Evolutionary conservation across 2,113 vertebrate species (phyloP).

Genomic region (Anhinga rufa): DNA sequence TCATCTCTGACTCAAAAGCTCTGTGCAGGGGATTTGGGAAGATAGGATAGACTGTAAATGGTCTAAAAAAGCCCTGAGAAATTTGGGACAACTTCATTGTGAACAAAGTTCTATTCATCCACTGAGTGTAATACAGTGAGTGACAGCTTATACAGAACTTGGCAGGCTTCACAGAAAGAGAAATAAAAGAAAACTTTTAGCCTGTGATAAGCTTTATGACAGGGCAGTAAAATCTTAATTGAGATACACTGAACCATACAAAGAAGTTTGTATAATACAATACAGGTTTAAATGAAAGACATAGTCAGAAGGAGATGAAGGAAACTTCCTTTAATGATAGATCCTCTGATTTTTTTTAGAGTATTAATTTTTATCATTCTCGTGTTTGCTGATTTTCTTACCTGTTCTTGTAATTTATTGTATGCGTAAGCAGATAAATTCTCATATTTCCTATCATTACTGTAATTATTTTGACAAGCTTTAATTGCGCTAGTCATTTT

Average conservation of each 20-base stretch:
- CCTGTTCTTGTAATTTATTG: background rate
- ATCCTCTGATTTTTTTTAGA: background rate
- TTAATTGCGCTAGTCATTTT: background rate
- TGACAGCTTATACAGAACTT: constrained; percentile 35
- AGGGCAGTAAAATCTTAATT: constrained; percentile 50
- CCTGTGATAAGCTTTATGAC: constrained; percentile 43
- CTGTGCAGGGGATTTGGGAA: constrained; percentile 23
- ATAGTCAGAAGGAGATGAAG: constrained; percentile 20
- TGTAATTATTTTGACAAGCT: constrained; percentile 31
- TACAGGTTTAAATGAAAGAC: constrained; percentile 28
- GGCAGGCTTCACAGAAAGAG: constrained; percentile 27
- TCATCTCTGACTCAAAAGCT: constrained; percentile 24
- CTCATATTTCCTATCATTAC: background rate
- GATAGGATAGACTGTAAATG: constrained; percentile 20
- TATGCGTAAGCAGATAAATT: background rate
- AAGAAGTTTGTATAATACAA: background rate
- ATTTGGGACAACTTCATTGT: constrained; percentile 38
- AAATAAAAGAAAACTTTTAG: constrained; percentile 61
- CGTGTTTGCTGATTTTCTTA: background rate
- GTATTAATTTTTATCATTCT: background rate
- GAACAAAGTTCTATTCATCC: constrained; percentile 55
- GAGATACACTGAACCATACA: constrained; percentile 19
- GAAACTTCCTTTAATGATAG: background rate
- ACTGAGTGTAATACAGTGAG: constrained; percentile 8
- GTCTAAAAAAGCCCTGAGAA: constrained; percentile 24